phyloP scores from a whole-genome alignment of 2,113 vertebrate genomes.

The Clarias batrachus region DNA sequence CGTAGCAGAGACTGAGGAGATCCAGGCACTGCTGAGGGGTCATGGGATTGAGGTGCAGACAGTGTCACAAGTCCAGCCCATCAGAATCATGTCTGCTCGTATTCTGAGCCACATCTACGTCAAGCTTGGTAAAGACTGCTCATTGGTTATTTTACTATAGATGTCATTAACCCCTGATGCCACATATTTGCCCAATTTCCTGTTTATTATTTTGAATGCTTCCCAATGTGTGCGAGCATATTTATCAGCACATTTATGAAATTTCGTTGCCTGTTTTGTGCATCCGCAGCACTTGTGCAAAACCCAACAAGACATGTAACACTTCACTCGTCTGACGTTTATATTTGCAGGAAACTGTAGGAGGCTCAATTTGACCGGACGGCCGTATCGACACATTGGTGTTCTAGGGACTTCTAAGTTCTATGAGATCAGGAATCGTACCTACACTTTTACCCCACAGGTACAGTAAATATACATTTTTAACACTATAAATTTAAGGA shows the following conservation, averaged over 20 bases:
- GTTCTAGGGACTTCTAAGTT: constrained; percentile 98
- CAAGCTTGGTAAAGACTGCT: constrained; percentile 80
- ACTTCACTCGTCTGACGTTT: background rate
- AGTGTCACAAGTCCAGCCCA: constrained; percentile 82
- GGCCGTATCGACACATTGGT: constrained; percentile 93
- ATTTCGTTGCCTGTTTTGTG: background rate
- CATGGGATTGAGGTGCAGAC: constrained; percentile 82
- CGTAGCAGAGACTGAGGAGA: constrained; percentile 85
- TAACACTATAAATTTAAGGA: background rate
- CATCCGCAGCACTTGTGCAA: background rate
- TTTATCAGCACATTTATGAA: background rate
- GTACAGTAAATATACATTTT: constrained; percentile 59
- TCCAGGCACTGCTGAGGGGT: constrained; percentile 80
- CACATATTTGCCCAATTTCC: background rate
- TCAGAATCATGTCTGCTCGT: constrained; percentile 88
- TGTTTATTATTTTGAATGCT: background rate
- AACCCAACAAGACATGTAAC: background rate
- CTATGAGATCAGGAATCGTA: constrained; percentile 89
- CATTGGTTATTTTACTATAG: background rate
- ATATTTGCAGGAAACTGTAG: constrained; percentile 80
- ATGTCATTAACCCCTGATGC: background rate
- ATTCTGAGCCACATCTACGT: constrained; percentile 95
- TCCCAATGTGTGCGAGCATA: background rate
- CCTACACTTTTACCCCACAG: constrained; percentile 93
- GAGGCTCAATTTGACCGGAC: constrained; percentile 87